A percentile compares a stretch with the other conserved stretches of the same genome.
phyloP scores from a whole-genome alignment of 2,797 vertebrate species.

The Syncerus caffer region DNA sequence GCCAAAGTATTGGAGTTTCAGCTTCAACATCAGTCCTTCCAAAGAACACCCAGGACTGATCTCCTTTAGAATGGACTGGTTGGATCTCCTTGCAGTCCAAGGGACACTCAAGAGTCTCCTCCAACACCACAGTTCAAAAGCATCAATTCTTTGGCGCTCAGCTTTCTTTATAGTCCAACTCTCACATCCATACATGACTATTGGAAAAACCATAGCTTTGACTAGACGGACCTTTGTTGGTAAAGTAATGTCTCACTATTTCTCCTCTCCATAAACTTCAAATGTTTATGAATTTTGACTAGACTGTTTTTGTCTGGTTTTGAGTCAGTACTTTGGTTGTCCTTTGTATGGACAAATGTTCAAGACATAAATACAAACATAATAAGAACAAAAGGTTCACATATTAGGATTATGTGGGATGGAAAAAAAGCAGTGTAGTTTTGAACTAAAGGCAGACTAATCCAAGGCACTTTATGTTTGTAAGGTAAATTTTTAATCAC shows the following conservation, averaged over 20 bases:
- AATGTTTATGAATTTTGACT: neutral
- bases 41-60: neutral
- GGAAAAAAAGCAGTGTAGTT: neutral
- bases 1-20: neutral
- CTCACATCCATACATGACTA: neutral
- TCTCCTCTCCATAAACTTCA: neutral
- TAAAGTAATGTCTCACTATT: neutral
- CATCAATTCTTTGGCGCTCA: neutral
- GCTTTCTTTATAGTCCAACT: neutral
- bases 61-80: neutral
- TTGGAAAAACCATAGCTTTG: neutral
- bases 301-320: neutral
- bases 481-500: neutral
- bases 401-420: neutral
- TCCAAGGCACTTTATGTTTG: neutral
- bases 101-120: neutral
- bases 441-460: neutral
- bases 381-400: neutral
- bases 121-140: neutral
- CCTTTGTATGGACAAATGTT: neutral
- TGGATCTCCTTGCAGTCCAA: neutral
- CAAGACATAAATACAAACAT: neutral
- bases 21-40: neutral
- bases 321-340: neutral
- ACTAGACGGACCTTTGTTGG: neutral